These are phyloP conservation scores for Henricia sp. DNA, from an alignment of 53 echinoderm and acorn worm species.

Conservation along the genomic window DNA sequence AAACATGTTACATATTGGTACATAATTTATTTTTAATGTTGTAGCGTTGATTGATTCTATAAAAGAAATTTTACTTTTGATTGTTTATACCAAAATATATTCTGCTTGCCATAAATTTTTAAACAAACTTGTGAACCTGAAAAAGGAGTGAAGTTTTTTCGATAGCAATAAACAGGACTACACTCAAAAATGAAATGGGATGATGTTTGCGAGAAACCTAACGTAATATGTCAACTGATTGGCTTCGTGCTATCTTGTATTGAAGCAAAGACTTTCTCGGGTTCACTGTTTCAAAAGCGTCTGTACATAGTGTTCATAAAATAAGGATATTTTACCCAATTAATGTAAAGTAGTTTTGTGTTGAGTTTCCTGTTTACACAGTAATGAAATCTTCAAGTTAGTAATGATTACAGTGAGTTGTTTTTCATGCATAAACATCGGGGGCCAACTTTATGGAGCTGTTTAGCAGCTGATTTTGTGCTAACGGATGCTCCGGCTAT, in stretches of 20 bases:
- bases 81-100: slow-evolving; percentile 10
- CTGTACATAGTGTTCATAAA: slow-evolving; percentile 55
- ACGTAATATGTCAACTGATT: not conserved
- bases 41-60: slow-evolving; percentile 6
- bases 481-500: no score
- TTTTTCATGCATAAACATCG: not conserved
- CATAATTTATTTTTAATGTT: slow-evolving; percentile 22
- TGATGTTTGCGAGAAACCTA: not conserved
- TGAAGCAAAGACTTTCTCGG: slow-evolving; percentile 57
- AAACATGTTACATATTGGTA: slow-evolving; percentile 25
- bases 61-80: slow-evolving; percentile 9
- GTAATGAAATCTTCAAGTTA: slow-evolving; percentile 31
- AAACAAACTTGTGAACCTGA: slow-evolving; percentile 1
- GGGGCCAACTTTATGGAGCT: no score
- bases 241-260: slow-evolving; percentile 31
- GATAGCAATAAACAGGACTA: not conserved
- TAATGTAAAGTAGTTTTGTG: slow-evolving; percentile 49
- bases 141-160: slow-evolving; percentile 10
- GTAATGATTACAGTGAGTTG: not conserved
- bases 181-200: not conserved
- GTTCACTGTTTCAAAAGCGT: slow-evolving; percentile 33
- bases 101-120: slow-evolving; percentile 38
- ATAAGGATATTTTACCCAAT: slow-evolving; percentile 24
- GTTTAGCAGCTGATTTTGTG: no score
- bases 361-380: slow-evolving; percentile 18